Base-by-base conservation (phyloP, 2,888 invertebrate species). In the Bedellia somnulentella region DNA sequence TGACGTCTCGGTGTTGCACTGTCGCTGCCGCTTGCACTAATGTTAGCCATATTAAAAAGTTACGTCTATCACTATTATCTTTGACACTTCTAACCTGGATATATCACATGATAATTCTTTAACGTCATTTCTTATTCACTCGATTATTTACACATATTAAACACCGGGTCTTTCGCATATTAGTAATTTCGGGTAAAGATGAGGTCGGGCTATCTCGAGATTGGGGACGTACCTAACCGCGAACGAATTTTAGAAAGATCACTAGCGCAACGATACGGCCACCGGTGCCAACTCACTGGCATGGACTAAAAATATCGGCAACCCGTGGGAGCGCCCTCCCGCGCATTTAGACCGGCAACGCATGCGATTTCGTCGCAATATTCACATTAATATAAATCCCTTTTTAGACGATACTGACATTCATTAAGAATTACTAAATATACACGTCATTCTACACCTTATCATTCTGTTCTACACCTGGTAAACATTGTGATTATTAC, bases 291-390 rank as follows among this genome's bases (percentile, higher is more conserved):
- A 81, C 79, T 80, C 79, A 79, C 80, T 79, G 78, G 75, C 75
- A 73, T 60, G 64, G 67, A 80, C 81, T 82, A 82, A 81, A 82
- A 81, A 82, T 82, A 82, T 67, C 77, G 60, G 68, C 66, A 70
- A 75, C 73, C 75, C 75, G 75, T 75, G 75, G 75, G 75, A 73
- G 75, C 75, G 70, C 75, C 75, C 73, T 73, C 75, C 75, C 73
- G 73, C 73, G 67, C 73, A 60, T 64, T 55, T 55, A 49, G 60
- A 57, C 55, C 59, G 58, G 60, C 52, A 60, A 57, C 56, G 57
- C 62, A 63, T 56, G 57, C 68, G 18, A 64, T 66, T 67, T 71
- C 67, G 67, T 66, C 63, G 55, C 61, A 57, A 54, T 58, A 59
- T 52, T 51, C 18, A 18, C 9, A 6, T 18, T 18, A 5, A 18